Conservation (phyloP, 2,888 invertebrate species). For the Clitarchus hookeri region DNA sequence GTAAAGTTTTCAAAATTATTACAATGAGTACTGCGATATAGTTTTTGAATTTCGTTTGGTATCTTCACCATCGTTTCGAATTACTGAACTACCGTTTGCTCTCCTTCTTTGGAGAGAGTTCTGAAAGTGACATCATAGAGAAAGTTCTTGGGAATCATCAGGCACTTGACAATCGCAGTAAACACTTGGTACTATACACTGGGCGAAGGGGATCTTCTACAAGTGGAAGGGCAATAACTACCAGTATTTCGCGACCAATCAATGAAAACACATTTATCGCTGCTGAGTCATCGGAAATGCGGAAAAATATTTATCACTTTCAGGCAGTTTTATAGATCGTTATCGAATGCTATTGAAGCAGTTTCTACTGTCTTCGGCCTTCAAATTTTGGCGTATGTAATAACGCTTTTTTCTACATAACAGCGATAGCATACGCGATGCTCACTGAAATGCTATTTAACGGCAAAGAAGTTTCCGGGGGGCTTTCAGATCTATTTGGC, state of each 20-base stretch:
- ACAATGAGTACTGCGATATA: not conserved
- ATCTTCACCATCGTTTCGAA: not conserved
- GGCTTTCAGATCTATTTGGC: not conserved
- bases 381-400: not conserved
- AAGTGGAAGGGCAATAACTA: not conserved
- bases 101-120: not conserved
- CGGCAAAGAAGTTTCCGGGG: not conserved
- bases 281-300: not conserved
- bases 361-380: not conserved
- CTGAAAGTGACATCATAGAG: not conserved
- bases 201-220: not conserved
- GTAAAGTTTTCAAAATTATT: not conserved
- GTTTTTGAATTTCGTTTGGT: not conserved
- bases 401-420: not conserved
- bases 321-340: not conserved
- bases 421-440: not conserved
- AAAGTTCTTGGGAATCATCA: not conserved
- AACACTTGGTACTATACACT: not conserved
- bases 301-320: not conserved
- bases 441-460: not conserved
- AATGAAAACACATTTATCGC: not conserved
- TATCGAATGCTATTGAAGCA: not conserved
- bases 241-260: not conserved
- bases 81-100: not conserved
- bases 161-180: not conserved